Base-by-base conservation (phyloP, 2,888 invertebrate species). In the Cryptus armator region DNA sequence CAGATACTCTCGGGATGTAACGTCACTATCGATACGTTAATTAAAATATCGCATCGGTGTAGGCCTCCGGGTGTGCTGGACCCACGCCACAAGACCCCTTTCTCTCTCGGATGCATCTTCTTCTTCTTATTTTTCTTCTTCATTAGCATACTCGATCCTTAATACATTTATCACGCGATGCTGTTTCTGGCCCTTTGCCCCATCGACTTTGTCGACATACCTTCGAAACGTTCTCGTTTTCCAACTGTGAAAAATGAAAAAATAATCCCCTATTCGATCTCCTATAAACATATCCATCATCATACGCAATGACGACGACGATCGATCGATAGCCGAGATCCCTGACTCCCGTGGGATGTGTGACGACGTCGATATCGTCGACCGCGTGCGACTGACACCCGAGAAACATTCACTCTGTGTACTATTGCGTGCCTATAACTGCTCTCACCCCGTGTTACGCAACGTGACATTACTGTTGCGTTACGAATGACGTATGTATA, bases 1-100 rank as follows among this genome's bases (percentile, higher is more conserved):
- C 80, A 48, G 82, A 85, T 85, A 80, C 82, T 77, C 77, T 29
- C 46, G 53, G 80, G 79, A 80, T 85, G 85, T 85, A 85, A 85
- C 85, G 74, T 80, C 81, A 89, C 89, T 91, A 93, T 92, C 93
- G 90, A 91, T 91, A 91, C 90, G 91, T 93, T 93, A 93, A 93
- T 92, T 93, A 93, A 93, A 92, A 93, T 91, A 92, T 93, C 91
- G 90, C 81, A 87, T 88, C 88, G 88, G 86, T 82, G 85, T 89
- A 84, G 89, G 86, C 86, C 89, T 83, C 90, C 92, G 92, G 82
- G 85, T 67, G 46, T 76, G 76, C 62, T 75, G 72, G 67, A 80
- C 46, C 78, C 64, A 79, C 68, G 76, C 62, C 44, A 37, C 70
- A 48, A 68, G 37, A 68, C 83, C 66, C 67, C 71, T 72, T 77